Percentiles rank a stretch among this genome's conserved stretches.
phyloP scores from a whole-genome alignment of 2,888 invertebrate species.

The Ennomos quercinarius region DNA sequence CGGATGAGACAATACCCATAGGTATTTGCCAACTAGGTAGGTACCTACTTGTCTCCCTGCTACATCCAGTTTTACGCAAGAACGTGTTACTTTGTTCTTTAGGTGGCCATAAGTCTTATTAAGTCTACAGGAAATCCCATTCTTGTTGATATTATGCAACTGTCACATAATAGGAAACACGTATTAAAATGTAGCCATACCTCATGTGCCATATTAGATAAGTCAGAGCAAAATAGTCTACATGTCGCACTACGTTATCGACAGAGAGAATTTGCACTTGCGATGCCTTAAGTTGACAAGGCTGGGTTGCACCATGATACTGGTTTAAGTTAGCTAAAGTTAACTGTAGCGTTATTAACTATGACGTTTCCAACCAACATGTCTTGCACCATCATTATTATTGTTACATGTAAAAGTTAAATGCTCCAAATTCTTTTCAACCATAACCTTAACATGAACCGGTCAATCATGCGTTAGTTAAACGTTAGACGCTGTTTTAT shows the following conservation, averaged over 20 bases:
- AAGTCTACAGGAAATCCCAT: conserved; percentile 37
- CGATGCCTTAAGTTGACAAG: not conserved
- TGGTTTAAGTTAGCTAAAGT: too few relatives aligned
- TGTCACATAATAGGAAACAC: conserved; percentile 37
- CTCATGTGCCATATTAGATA: conserved; percentile 12
- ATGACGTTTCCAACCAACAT: too few relatives aligned
- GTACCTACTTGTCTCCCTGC: not conserved
- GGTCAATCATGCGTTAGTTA: too few relatives aligned
- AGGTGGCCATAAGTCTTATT: conserved; percentile 19
- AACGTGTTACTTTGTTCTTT: conserved; percentile 29
- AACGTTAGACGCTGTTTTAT: too few relatives aligned
- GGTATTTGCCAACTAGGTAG: too few relatives aligned
- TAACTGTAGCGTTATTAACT: too few relatives aligned
- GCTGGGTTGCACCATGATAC: too few relatives aligned
- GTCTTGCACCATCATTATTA: too few relatives aligned
- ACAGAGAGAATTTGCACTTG: not conserved
- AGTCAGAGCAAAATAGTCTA: conserved; percentile 9
- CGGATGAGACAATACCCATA: too few relatives aligned
- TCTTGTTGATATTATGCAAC: conserved; percentile 36
- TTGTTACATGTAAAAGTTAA: too few relatives aligned
- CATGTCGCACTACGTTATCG: conserved; percentile 1
- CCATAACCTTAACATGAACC: too few relatives aligned
- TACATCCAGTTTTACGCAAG: conserved; percentile 29
- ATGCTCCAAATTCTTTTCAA: too few relatives aligned
- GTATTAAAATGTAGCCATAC: conserved; percentile 7